A percentile compares a stretch with the other conserved stretches of the same genome.
Conservation (phyloP, 2,888 invertebrate genomes). For the Drosophila histrio region DNA sequence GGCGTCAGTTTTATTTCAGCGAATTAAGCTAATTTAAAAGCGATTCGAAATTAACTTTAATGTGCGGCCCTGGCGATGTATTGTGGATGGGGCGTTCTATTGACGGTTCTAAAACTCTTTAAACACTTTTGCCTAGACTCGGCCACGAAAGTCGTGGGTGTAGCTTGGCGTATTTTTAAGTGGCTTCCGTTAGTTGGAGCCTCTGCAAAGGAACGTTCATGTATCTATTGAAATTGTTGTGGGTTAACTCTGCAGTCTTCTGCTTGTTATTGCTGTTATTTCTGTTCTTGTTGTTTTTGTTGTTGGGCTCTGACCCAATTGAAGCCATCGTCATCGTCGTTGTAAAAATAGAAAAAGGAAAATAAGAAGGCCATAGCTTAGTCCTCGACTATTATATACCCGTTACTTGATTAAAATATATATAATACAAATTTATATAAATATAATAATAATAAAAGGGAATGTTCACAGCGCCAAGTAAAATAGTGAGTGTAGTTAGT, state of each 20-base stretch:
- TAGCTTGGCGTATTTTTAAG: slow-evolving; percentile 62
- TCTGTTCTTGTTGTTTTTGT: slow-evolving; percentile 29
- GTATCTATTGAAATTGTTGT: slow-evolving; percentile 71
- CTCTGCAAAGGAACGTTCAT: slow-evolving; percentile 24
- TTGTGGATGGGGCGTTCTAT: neutral
- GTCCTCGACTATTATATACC: neutral
- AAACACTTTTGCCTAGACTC: slow-evolving; percentile 35
- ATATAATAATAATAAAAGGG: no score
- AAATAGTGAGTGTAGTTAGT: no score
- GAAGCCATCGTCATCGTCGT: slow-evolving; percentile 67
- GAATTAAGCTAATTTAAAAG: slow-evolving; percentile 83
- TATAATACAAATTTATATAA: no score
- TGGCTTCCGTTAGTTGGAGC: slow-evolving; percentile 71
- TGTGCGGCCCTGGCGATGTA: slow-evolving; percentile 46
- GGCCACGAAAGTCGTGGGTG: slow-evolving; percentile 45
- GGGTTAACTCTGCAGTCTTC: slow-evolving; percentile 46
- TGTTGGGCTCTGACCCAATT: slow-evolving; percentile 71
- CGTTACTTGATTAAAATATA: neutral
- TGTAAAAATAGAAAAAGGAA: slow-evolving; percentile 18
- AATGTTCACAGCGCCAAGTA: no score
- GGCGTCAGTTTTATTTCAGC: slow-evolving; percentile 78
- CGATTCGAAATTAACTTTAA: slow-evolving; percentile 83
- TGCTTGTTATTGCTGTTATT: slow-evolving; percentile 30
- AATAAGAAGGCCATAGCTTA: neutral
- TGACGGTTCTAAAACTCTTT: slow-evolving; percentile 16